Percentiles rank a stretch among this genome's conserved stretches.
Evolutionary conservation across 92 coral and sea anemone genomes (phyloP).

Genomic region (Paramuricea clavata): DNA sequence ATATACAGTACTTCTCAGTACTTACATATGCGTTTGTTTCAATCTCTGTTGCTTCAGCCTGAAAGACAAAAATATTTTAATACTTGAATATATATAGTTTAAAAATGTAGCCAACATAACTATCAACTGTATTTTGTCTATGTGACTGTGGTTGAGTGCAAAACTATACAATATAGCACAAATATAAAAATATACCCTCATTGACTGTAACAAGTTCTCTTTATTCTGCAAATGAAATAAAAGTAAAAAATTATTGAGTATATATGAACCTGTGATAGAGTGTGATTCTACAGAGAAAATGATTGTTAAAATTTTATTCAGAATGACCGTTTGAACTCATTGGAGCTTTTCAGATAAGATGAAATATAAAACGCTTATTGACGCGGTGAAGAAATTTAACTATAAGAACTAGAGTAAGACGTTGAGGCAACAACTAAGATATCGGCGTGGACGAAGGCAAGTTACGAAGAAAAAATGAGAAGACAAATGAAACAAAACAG

Average conservation of each 20-base stretch:
- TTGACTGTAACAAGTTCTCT: conserved; percentile 85
- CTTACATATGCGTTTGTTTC: conserved; percentile 90
- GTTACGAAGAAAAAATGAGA: neutral
- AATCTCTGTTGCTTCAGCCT: conserved; percentile 92
- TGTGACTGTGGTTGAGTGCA: neutral
- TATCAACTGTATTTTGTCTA: too few relatives aligned
- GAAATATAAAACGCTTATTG: neutral
- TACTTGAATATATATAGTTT: neutral
- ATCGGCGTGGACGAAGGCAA: neutral
- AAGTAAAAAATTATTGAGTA: neutral
- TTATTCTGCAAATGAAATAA: conserved; percentile 83
- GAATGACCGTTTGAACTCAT: neutral
- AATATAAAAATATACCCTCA: conserved; percentile 79
- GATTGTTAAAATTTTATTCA: too few relatives aligned
- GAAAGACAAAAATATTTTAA: neutral
- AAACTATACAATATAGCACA: neutral
- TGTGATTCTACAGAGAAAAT: neutral
- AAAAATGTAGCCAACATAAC: neutral
- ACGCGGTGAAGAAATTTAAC: neutral
- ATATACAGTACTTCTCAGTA: neutral
- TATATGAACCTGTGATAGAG: neutral
- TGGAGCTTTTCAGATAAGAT: too few relatives aligned
- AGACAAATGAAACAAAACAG: too few relatives aligned
- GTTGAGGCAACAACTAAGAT: too few relatives aligned
- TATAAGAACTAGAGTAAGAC: too few relatives aligned